A percentile compares a stretch with the other conserved stretches of the same genome.
phyloP scores from a whole-genome alignment of 2,888 invertebrate genomes.

The Hyposoter dolosus region DNA sequence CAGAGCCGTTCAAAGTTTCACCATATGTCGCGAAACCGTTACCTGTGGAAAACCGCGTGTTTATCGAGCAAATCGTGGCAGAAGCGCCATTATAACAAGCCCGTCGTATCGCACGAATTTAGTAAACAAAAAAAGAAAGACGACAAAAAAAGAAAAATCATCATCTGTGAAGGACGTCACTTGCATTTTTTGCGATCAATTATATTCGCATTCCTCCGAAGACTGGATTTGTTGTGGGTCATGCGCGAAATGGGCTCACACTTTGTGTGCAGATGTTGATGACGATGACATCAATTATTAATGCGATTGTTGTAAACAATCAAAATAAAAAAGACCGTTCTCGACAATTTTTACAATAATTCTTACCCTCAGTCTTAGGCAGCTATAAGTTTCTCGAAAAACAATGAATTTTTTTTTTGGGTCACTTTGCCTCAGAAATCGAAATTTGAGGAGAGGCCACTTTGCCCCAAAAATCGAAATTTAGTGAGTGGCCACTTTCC shows the following conservation, averaged over 20 bases:
- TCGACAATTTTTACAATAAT: background rate
- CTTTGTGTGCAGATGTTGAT: background rate
- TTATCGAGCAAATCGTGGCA: background rate
- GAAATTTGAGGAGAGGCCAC: conserved; percentile 11
- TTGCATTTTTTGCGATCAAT: background rate
- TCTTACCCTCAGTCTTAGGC: no score
- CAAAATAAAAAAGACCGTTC: background rate
- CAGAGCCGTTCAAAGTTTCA: background rate
- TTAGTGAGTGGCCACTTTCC: no score
- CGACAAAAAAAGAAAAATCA: background rate
- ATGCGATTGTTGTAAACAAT: background rate
- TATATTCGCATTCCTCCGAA: background rate
- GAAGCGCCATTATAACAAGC: background rate
- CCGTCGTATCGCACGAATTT: background rate
- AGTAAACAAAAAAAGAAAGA: background rate
- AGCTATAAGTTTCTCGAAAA: no score
- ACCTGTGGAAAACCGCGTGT: background rate
- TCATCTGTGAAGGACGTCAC: background rate
- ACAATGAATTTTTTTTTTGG: background rate
- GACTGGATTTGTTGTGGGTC: no score
- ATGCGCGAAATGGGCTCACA: background rate
- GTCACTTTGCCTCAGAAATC: no score
- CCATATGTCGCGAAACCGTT: background rate
- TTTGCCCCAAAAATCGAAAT: no score
- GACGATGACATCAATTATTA: background rate